Base-by-base conservation (phyloP, 2,888 invertebrate species). In the Monoplex corrugatus region DNA sequence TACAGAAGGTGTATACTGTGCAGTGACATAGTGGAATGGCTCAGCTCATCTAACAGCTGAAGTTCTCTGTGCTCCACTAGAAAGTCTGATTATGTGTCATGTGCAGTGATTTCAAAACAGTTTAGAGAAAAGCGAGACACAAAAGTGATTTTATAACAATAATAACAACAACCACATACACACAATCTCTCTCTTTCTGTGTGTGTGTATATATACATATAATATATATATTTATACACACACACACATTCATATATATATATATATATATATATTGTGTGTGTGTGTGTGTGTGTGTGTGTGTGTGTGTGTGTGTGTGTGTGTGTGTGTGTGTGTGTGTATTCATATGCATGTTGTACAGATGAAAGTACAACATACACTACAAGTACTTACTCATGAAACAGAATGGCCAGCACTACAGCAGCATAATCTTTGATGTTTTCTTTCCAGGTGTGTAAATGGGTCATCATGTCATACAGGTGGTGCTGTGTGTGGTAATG, bases 371-470 rank as follows among this genome's bases (percentile, higher is more conserved):
- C 10, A 32, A 75, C 1, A 75, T 35, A 40, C 40, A 80, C 43
- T 44, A 57, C 38, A 50, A 28, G 16, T 86, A 96, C 96, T 95
- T 95, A 97, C 97, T 97, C 97, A 92, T 97, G 97, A 93, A 97
- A 97, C 91, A 97, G 96, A 89, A 97, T 94, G 0, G 97, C 97
- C 87, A 97, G 95, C 16, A 96, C 95, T 23, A 97, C 95, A 88
- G 97, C 96, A 88, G 96, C 95, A 6, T 98, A 75, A 98, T 98
- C 6, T 91, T 96, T 96, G 32, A 97, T 94, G 82, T 95, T 95
- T 86, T 96, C 94, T 92, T 96, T 96, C 89, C 96, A 95, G n/a
- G 90, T 90, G n/a, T 94, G 93, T 86, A 93, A 97, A 89, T 96
- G 96, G 86, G 94, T 92, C 75, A 97, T 95, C 94, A 97, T 97